Conservation (phyloP, 2,888 invertebrate species). For the Meandrusa payeni region DNA sequence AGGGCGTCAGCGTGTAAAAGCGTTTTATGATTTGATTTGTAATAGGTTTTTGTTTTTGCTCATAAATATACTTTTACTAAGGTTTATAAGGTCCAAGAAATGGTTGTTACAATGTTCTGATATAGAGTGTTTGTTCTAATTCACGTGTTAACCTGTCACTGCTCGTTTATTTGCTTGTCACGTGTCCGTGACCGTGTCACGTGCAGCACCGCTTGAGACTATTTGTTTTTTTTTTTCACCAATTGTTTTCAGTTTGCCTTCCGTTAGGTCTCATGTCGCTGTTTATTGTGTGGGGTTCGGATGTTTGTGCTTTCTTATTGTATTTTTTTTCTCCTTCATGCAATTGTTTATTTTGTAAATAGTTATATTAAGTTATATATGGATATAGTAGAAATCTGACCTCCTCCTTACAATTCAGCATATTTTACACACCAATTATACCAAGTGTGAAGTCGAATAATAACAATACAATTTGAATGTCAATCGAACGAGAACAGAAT, state of each 20-base stretch:
- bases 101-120: conserved; percentile 11
- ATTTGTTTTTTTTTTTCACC: conserved; percentile 6
- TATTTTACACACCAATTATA: too few relatives aligned
- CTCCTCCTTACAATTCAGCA: too few relatives aligned
- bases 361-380: too few relatives aligned
- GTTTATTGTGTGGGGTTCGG: conserved; percentile 11
- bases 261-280: conserved; percentile 13
- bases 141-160: conserved; percentile 17
- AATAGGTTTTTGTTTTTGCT: too few relatives aligned
- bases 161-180: conserved; percentile 7
- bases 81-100: conserved; percentile 2
- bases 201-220: conserved; percentile 13
- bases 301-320: conserved; percentile 16
- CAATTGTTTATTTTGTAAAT: neutral
- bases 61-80: neutral
- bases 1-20: too few relatives aligned
- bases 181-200: conserved; percentile 11
- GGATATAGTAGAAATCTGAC: too few relatives aligned
- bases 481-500: too few relatives aligned
- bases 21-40: too few relatives aligned
- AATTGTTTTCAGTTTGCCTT: conserved; percentile 18
- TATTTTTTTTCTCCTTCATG: conserved; percentile 1
- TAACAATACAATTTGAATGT: too few relatives aligned
- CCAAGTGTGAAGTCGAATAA: too few relatives aligned
- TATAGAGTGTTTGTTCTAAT: conserved; percentile 5